These are phyloP conservation scores for Bellardia bayeri DNA, from an alignment of 2,888 invertebrate species.

Conservation along the genomic window DNA sequence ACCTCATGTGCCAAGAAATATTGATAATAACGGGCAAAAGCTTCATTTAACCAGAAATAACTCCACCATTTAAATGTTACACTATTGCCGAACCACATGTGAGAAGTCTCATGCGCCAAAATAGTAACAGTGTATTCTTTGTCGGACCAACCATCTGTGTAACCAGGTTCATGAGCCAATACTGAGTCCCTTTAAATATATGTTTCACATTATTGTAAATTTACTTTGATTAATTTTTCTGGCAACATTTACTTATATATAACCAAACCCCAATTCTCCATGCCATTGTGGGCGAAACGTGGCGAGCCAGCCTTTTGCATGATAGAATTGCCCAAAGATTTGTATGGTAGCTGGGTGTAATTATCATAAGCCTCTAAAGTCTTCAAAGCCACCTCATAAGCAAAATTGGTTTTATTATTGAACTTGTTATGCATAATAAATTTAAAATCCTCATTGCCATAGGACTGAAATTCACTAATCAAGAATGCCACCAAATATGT, in stretches of 20 bases:
- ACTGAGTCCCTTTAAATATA: constrained; percentile 75
- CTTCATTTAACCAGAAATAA: constrained; percentile 88
- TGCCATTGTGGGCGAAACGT: constrained; percentile 91
- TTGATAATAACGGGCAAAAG: constrained; percentile 89
- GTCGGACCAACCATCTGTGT: constrained; percentile 78
- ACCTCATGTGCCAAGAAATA: constrained; percentile 85
- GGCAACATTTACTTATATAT: constrained; percentile 88
- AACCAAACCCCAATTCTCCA: constrained; percentile 96
- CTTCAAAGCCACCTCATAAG: constrained; percentile 82
- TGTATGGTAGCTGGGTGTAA: constrained; percentile 89
- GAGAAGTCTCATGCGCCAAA: constrained; percentile 84
- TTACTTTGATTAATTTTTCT: no score
- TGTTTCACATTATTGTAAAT: no score
- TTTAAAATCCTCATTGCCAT: constrained; percentile 70
- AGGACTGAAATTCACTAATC: constrained; percentile 83
- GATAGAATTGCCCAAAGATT: constrained; percentile 86
- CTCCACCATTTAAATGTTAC: constrained; percentile 85
- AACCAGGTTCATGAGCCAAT: constrained; percentile 76
- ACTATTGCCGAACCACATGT: constrained; percentile 88
- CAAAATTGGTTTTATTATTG: constrained; percentile 87
- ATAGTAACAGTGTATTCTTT: constrained; percentile 86
- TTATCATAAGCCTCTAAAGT: constrained; percentile 84
- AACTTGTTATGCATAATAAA: constrained; percentile 89
- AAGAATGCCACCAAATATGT: constrained; percentile 93
- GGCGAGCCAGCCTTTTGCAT: constrained; percentile 92